These are phyloP conservation scores for Maconellicoccus hirsutus DNA, from an alignment of 1,140 invertebrate species.

Conservation along the genomic window DNA sequence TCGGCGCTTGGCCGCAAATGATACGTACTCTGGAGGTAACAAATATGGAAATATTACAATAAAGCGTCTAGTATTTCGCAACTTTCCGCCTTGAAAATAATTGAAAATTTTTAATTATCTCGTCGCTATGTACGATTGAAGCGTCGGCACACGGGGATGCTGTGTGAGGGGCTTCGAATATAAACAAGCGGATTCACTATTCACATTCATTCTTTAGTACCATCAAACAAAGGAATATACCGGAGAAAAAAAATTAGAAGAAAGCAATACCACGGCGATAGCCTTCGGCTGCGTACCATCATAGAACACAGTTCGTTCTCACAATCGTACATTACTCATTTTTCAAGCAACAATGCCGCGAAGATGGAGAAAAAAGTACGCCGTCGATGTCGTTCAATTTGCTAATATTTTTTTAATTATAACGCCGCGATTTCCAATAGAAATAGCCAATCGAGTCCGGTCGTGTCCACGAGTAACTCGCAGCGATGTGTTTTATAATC, in stretches of 20 bases:
- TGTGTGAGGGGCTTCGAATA: neutral
- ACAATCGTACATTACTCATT: neutral
- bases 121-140: too few species aligned
- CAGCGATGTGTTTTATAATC: too few species aligned
- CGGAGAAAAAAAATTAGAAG: neutral
- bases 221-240: conserved; percentile 1
- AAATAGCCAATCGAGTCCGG: too few species aligned
- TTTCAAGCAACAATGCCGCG: neutral
- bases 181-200: neutral
- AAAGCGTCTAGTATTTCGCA: too few species aligned
- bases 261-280: conserved; percentile 11
- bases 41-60: too few species aligned
- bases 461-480: too few species aligned
- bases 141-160: too few species aligned
- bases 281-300: neutral
- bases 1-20: too few species aligned
- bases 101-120: too few species aligned
- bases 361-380: neutral
- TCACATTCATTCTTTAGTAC: neutral
- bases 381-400: neutral
- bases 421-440: neutral
- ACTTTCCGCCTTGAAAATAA: too few species aligned
- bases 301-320: neutral
- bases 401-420: neutral
- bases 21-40: too few species aligned